phyloP scores from a whole-genome alignment of 2,797 vertebrate genomes.

The Siniperca undulata region DNA sequence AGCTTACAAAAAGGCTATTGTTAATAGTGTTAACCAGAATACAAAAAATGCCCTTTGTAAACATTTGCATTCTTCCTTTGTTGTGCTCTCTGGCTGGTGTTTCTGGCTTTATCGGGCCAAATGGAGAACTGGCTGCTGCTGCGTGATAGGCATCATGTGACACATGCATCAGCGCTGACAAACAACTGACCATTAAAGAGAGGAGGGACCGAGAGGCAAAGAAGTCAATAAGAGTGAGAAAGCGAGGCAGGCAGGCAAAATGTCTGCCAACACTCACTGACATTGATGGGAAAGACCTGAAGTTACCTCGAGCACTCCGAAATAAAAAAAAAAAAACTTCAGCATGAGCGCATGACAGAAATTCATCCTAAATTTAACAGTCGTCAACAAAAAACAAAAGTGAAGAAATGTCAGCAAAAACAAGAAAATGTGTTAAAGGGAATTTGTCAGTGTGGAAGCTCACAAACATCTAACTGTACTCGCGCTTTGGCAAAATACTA shows the following conservation, averaged over 20 bases:
- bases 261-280: constrained; percentile 54
- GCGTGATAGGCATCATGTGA: constrained; percentile 48
- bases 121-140: constrained; percentile 47
- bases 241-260: constrained; percentile 34
- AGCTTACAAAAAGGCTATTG: constrained; percentile 58
- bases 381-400: constrained; percentile 47
- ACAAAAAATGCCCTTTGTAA: constrained; percentile 57
- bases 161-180: constrained; percentile 54
- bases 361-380: constrained; percentile 48
- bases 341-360: constrained; percentile 36
- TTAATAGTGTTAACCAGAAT: constrained; percentile 57
- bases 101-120: constrained; percentile 45
- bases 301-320: constrained; percentile 36
- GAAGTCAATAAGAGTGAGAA: constrained; percentile 51
- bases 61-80: constrained; percentile 66
- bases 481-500: neutral
- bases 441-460: constrained; percentile 53
- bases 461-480: constrained; percentile 50
- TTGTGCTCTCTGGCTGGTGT: constrained; percentile 48
- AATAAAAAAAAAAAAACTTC: constrained; percentile 20
- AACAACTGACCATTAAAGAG: constrained; percentile 53
- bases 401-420: constrained; percentile 27
- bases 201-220: constrained; percentile 52
- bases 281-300: constrained; percentile 59
- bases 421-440: constrained; percentile 20